phyloP scores from a whole-genome alignment of 1,140 invertebrate genomes.

The Stenopsyche tienmushanensis region DNA sequence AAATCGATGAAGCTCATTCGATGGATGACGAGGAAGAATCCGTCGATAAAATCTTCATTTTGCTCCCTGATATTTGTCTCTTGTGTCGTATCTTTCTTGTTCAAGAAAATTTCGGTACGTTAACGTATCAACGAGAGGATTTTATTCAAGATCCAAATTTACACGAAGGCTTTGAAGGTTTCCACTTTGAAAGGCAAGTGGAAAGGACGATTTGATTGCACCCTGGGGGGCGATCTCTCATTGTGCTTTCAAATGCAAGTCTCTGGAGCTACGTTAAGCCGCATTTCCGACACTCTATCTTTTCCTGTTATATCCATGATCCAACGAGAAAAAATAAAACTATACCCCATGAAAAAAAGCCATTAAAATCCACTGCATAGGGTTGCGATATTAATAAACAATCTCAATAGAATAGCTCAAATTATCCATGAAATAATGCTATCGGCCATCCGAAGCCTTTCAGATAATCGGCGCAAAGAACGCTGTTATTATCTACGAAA shows the following conservation, averaged over 20 bases:
- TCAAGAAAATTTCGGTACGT: background rate
- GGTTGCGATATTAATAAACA: no score
- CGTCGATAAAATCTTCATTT: no score
- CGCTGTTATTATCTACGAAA: no score
- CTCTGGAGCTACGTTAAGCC: slow-evolving; percentile 26
- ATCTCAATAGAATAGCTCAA: no score
- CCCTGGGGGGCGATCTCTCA: slow-evolving; percentile 24
- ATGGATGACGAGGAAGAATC: no score
- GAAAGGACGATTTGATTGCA: slow-evolving; percentile 25
- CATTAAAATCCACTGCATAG: no score
- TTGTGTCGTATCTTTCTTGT: no score
- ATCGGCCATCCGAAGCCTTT: no score
- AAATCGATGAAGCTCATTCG: no score
- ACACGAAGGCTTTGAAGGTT: slow-evolving; percentile 21
- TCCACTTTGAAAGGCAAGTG: slow-evolving; percentile 9
- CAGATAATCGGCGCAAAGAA: no score
- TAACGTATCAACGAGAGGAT: slow-evolving; percentile 11
- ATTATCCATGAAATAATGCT: no score
- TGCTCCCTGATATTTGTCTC: no score
- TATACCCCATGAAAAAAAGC: background rate
- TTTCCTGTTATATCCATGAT: slow-evolving; percentile 10
- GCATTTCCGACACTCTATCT: slow-evolving; percentile 26
- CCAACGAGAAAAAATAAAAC: background rate
- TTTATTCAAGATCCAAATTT: slow-evolving; percentile 25
- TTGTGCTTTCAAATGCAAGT: slow-evolving; percentile 29